Percentiles rank a stretch among this genome's conserved stretches.
Conservation (phyloP, 2,888 invertebrate genomes). For the Drosophila monieri region DNA sequence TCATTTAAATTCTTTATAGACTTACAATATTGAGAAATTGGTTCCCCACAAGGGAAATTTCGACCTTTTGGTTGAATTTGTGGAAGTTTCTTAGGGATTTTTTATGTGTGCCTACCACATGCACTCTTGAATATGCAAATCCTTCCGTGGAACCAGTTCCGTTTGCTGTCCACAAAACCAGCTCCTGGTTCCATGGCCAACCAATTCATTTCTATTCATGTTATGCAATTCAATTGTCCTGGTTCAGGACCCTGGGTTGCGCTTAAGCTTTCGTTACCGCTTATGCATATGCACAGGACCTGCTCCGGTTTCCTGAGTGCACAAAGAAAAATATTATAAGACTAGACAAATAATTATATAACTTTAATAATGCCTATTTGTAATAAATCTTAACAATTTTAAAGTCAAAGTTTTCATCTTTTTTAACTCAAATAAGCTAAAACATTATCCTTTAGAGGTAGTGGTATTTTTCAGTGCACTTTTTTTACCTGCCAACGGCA, state of each 20-base stretch:
- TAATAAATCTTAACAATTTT: background rate
- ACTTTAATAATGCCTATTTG: background rate
- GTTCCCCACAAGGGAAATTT: slow-evolving; percentile 41
- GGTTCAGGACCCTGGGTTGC: slow-evolving; percentile 30
- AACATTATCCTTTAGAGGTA: background rate
- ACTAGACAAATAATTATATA: background rate
- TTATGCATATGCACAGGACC: slow-evolving; percentile 65
- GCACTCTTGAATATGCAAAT: slow-evolving; percentile 43
- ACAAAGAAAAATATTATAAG: background rate
- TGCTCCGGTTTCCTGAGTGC: slow-evolving; percentile 1
- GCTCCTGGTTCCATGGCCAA: slow-evolving; percentile 41
- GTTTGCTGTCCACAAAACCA: slow-evolving; percentile 19
- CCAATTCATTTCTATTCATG: slow-evolving; percentile 81
- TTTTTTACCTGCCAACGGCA: slow-evolving; percentile 31
- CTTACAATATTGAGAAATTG: no score
- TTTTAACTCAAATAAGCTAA: background rate
- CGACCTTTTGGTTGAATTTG: background rate
- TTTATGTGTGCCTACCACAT: slow-evolving; percentile 31
- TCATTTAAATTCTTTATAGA: no score
- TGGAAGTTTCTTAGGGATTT: background rate
- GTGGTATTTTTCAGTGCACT: background rate
- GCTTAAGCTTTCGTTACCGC: slow-evolving; percentile 25
- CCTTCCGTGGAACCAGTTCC: slow-evolving; percentile 25
- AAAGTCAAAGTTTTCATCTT: background rate
- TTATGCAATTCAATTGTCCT: slow-evolving; percentile 81